Conservation (phyloP, 2,888 invertebrate genomes). For the Syritta pipiens region DNA sequence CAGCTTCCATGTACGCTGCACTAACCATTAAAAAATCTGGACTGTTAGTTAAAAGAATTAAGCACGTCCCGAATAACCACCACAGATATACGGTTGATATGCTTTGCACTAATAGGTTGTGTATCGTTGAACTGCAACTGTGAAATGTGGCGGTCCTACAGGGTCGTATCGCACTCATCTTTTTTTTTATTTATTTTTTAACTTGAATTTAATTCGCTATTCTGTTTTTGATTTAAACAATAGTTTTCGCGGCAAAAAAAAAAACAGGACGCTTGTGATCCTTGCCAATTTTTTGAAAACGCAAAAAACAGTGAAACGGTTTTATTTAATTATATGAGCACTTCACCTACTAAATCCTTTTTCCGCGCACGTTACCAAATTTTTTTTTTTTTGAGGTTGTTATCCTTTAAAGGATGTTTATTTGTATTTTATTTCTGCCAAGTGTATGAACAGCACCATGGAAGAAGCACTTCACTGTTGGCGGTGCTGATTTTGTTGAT, state of each 20-base stretch:
- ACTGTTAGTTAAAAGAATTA: conserved; percentile 73
- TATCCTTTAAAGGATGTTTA: conserved; percentile 65
- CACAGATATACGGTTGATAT: conserved; percentile 73
- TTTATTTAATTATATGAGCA: conserved; percentile 35
- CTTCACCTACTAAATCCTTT: conserved; percentile 62
- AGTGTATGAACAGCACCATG: conserved; percentile 48
- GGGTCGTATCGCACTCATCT: conserved; percentile 60
- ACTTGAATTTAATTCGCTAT: conserved; percentile 35
- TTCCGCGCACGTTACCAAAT: conserved; percentile 15
- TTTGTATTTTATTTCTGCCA: conserved; percentile 58
- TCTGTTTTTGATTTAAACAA: conserved; percentile 17
- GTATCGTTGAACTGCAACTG: conserved; percentile 64
- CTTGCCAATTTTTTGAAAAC: too few relatives aligned
- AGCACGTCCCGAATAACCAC: conserved; percentile 76
- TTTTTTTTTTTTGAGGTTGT: conserved; percentile 51
- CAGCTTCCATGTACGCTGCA: conserved; percentile 78
- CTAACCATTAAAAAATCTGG: conserved; percentile 71
- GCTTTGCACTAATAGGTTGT: conserved; percentile 69
- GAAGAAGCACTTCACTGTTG: conserved; percentile 54
- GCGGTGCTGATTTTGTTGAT: conserved; percentile 24
- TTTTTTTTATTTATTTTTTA: conserved; percentile 12
- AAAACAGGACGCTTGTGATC: too few relatives aligned
- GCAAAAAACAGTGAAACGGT: too few relatives aligned
- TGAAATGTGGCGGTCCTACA: conserved; percentile 53
- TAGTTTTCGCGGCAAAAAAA: neutral